Conservation (phyloP, 2,888 invertebrate species). For the Chloromyia formosa region DNA sequence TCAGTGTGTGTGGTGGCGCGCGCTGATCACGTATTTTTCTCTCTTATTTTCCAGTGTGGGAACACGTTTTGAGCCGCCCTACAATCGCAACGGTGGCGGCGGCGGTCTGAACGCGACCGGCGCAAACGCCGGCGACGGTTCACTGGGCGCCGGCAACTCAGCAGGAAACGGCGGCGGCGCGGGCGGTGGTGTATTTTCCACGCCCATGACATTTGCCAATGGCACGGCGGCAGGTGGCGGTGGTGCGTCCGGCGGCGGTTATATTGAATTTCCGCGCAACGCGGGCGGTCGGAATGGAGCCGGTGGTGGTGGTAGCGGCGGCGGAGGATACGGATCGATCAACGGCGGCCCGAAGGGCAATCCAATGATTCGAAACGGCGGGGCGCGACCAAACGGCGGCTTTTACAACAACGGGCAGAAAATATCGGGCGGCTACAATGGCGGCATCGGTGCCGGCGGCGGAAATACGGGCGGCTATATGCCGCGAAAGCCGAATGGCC, state of each 20-base stretch:
- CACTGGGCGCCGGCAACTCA: too few species aligned
- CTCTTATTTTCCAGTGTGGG: too few species aligned
- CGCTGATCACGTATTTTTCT: too few species aligned
- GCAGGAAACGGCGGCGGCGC: too few species aligned
- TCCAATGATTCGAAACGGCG: slow-evolving; percentile 19
- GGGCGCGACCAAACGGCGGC: not conserved
- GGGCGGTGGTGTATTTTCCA: too few species aligned
- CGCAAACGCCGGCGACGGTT: too few species aligned
- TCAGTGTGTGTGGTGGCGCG: too few species aligned
- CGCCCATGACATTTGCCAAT: too few species aligned
- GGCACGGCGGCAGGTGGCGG: not conserved
- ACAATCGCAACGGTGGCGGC: too few species aligned
- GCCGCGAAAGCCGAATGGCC: not conserved
- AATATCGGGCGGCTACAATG: not conserved
- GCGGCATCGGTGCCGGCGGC: not conserved
- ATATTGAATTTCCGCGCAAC: not conserved
- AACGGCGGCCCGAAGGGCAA: not conserved
- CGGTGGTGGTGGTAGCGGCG: not conserved
- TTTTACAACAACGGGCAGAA: not conserved
- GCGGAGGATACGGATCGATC: not conserved
- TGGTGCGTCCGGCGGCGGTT: not conserved
- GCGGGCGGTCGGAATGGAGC: not conserved
- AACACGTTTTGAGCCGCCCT: too few species aligned
- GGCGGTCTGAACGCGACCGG: too few species aligned
- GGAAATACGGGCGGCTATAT: slow-evolving; percentile 24